Percentiles rank a stretch among this genome's conserved stretches.
Conservation (phyloP, 2,797 vertebrate genomes). For the Artibeus jamaicensis region DNA sequence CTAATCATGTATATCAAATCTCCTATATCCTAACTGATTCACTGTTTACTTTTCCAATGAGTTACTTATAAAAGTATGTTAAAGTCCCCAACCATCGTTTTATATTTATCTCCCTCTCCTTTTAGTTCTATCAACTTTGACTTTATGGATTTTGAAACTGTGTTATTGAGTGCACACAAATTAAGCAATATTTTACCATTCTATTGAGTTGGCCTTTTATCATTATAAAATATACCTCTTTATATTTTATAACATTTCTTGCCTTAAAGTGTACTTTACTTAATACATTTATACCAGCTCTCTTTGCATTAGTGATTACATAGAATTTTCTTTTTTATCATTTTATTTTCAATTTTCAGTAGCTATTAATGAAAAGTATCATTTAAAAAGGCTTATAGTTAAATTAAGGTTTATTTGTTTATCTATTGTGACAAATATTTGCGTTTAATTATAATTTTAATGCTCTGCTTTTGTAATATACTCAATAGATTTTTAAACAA, state of each 20-base stretch:
- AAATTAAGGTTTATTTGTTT: background rate
- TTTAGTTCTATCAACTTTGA: background rate
- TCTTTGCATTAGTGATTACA: background rate
- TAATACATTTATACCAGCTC: background rate
- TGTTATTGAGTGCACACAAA: background rate
- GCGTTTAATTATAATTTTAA: background rate
- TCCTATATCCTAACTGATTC: background rate
- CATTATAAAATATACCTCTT: background rate
- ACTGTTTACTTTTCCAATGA: background rate
- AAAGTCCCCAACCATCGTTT: background rate
- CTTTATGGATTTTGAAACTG: background rate
- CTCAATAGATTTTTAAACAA: too few relatives aligned
- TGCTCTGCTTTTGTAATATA: background rate
- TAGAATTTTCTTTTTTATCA: background rate
- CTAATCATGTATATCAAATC: background rate
- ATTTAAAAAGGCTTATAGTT: background rate
- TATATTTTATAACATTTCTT: background rate
- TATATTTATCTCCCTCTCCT: background rate
- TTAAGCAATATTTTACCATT: background rate
- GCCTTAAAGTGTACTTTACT: background rate
- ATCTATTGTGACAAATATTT: background rate
- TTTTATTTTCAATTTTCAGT: background rate
- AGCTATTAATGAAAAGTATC: background rate
- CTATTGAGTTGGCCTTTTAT: background rate
- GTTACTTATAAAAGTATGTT: background rate